phyloP scores from a whole-genome alignment of 2,888 invertebrate species.

The Clepsis dumicolana region DNA sequence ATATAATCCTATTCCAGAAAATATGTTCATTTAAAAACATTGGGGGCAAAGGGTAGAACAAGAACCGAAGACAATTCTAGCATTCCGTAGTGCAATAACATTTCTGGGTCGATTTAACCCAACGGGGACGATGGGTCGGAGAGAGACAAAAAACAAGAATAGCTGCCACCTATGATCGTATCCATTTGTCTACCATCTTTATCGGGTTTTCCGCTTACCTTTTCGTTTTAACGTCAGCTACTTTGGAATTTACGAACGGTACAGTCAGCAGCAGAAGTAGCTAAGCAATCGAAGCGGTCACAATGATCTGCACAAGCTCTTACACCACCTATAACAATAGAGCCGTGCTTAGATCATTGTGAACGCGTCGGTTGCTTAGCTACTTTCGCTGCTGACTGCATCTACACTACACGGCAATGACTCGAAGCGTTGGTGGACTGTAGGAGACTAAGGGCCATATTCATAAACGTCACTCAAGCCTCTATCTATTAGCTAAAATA shows the following conservation, averaged over 20 bases:
- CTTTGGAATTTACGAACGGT: neutral
- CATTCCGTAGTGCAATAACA: constrained; percentile 22
- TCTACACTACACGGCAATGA: too few species aligned
- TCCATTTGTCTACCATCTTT: constrained; percentile 27
- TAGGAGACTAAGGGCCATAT: too few species aligned
- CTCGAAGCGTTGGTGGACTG: too few species aligned
- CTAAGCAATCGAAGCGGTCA: too few species aligned
- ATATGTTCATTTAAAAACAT: constrained; percentile 39
- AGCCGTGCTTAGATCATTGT: too few species aligned
- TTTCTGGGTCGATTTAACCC: constrained; percentile 23
- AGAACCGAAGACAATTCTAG: constrained; percentile 28
- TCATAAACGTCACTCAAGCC: too few species aligned
- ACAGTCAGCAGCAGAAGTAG: too few species aligned
- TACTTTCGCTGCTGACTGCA: too few species aligned
- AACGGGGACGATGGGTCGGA: neutral
- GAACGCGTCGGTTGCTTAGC: too few species aligned
- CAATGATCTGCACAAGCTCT: too few species aligned
- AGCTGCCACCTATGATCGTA: constrained; percentile 11
- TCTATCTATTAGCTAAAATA: too few species aligned
- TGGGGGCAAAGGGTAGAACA: constrained; percentile 11
- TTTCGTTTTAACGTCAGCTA: neutral
- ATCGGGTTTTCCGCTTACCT: neutral
- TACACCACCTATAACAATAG: too few species aligned
- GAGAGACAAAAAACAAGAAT: constrained; percentile 4
- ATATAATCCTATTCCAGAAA: constrained; percentile 13